Conservation (phyloP, 2,113 vertebrate species). For the Nanger granti region DNA sequence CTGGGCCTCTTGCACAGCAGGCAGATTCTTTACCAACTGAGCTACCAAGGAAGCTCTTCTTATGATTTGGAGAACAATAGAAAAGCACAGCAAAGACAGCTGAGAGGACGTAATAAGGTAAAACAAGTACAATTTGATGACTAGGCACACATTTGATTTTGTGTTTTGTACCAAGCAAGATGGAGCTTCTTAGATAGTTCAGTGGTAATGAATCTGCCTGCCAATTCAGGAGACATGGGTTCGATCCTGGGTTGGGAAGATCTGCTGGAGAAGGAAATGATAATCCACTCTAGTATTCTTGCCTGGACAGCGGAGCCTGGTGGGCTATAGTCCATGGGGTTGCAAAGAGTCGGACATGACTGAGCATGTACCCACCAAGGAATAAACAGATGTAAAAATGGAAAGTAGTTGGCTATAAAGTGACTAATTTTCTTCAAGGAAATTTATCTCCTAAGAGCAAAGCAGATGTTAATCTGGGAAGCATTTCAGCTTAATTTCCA, state of each 20-base stretch:
- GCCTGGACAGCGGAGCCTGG: not conserved
- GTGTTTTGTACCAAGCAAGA: not conserved
- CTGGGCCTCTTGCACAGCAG: not conserved
- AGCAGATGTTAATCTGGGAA: constrained; percentile 16
- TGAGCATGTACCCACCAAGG: not conserved
- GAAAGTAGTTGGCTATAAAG: not conserved
- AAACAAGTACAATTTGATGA: not conserved
- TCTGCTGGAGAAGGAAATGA: not conserved
- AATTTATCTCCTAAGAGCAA: not conserved
- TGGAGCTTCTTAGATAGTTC: not conserved
- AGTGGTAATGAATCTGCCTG: not conserved
- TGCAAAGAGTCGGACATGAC: not conserved
- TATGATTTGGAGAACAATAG: not conserved
- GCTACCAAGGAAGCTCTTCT: not conserved
- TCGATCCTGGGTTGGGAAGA: not conserved
- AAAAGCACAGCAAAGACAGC: not conserved
- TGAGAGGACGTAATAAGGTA: not conserved
- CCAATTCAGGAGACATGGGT: not conserved
- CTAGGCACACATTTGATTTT: not conserved
- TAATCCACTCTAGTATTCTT: not conserved
- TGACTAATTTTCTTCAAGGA: not conserved
- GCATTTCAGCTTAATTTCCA: not conserved
- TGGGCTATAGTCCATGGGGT: not conserved
- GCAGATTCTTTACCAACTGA: not conserved
- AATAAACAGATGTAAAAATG: not conserved